Conservation (phyloP, 2,797 vertebrate species). For the Coreius guichenoti region DNA sequence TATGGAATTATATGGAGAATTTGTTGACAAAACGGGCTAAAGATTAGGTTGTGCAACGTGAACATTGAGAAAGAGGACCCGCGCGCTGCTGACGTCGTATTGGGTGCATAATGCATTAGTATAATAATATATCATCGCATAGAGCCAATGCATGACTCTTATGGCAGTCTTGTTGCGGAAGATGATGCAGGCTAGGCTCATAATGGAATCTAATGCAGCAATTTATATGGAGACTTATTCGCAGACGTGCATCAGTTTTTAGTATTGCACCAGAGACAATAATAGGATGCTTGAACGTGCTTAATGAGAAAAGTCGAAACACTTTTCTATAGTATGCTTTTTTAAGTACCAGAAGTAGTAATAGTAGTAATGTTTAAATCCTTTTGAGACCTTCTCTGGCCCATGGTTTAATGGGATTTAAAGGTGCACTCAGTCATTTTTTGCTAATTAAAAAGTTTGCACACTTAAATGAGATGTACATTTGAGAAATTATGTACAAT, state of each 20-base stretch:
- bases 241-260: constrained; percentile 16
- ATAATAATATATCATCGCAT: constrained; percentile 42
- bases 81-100: constrained; percentile 35
- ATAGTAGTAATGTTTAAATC: neutral
- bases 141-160: constrained; percentile 26
- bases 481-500: neutral
- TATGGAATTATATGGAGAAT: neutral
- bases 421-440: neutral
- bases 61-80: constrained; percentile 12
- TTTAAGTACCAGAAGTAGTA: constrained; percentile 9
- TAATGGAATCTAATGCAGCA: constrained; percentile 41
- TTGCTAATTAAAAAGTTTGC: neutral
- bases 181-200: constrained; percentile 28
- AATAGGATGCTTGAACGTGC: neutral
- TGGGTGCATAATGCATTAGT: constrained; percentile 40
- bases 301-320: neutral
- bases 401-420: neutral
- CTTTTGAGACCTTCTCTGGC: neutral
- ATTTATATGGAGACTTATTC: constrained; percentile 19
- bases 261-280: constrained; percentile 5
- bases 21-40: neutral
- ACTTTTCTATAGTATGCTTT: neutral
- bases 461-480: neutral
- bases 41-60: constrained; percentile 6
- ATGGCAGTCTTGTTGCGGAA: constrained; percentile 28